These are phyloP conservation scores for Panorpa germanica DNA, from an alignment of 2,888 invertebrate species.

Conservation along the genomic window DNA sequence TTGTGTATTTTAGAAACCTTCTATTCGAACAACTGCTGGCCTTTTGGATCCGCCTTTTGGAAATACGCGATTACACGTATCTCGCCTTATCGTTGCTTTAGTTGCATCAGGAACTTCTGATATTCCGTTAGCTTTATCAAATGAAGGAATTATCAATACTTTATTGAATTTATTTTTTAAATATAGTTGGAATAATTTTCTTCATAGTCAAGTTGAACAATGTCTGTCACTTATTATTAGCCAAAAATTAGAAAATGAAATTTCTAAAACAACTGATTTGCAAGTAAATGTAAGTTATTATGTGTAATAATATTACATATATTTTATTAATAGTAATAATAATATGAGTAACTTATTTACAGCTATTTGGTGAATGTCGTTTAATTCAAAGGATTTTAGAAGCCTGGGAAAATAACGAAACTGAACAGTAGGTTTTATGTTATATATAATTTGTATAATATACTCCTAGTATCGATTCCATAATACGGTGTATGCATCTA, in stretches of 20 bases:
- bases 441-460: constrained; percentile 1
- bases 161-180: constrained; percentile 75
- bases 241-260: constrained; percentile 22
- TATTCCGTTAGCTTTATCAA: constrained; percentile 43
- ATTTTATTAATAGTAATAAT: constrained; percentile 9
- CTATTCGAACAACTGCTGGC: constrained; percentile 50
- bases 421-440: constrained; percentile 44
- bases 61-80: constrained; percentile 59
- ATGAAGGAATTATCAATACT: constrained; percentile 34
- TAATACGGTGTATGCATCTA: no score
- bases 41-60: constrained; percentile 58
- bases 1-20: constrained; percentile 29
- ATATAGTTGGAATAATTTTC: constrained; percentile 87
- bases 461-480: no score
- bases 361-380: constrained; percentile 65
- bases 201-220: constrained; percentile 77
- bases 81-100: constrained; percentile 58
- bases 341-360: constrained; percentile 18
- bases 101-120: constrained; percentile 51
- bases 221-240: constrained; percentile 32
- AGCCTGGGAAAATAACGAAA: constrained; percentile 63
- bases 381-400: constrained; percentile 63
- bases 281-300: constrained; percentile 30
- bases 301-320: constrained; percentile 4
- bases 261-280: constrained; percentile 25